Evolutionary conservation across 2,888 invertebrate species (phyloP).

Genomic region (Arctia plantaginis): DNA sequence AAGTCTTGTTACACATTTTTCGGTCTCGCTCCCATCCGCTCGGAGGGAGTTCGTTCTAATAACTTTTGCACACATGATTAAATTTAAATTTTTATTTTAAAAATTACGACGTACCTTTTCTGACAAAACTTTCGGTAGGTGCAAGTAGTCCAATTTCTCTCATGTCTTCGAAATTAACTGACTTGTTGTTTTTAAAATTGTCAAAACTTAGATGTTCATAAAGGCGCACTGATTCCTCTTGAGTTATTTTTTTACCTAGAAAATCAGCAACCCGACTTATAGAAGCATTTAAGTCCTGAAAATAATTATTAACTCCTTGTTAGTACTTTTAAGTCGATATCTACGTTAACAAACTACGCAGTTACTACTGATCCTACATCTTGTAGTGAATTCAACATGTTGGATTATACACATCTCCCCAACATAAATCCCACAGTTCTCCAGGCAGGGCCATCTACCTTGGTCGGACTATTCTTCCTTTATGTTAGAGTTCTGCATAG

Average conservation of each 20-base stretch:
- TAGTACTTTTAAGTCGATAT: not conserved
- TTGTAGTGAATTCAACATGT: not conserved
- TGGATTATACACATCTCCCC: no score
- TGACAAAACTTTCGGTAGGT: slow-evolving; percentile 34
- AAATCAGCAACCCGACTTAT: slow-evolving; percentile 86
- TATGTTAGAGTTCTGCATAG: not conserved
- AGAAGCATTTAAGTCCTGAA: slow-evolving; percentile 52
- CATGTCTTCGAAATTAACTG: slow-evolving; percentile 43
- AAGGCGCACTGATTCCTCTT: slow-evolving; percentile 70
- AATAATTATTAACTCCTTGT: not conserved
- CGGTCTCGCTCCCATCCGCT: no score
- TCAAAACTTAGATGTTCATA: slow-evolving; percentile 89
- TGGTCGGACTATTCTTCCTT: not conserved
- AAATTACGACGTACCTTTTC: slow-evolving; percentile 40
- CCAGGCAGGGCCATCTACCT: no score
- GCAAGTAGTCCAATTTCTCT: slow-evolving; percentile 27
- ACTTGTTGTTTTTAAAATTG: slow-evolving; percentile 90
- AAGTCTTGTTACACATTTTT: no score
- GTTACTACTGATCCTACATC: not conserved
- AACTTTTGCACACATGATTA: not conserved
- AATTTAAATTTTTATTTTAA: not conserved
- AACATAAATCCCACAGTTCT: not conserved
- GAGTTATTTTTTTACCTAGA: slow-evolving; percentile 73
- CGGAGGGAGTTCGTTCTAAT: no score
- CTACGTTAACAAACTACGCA: not conserved